phyloP scores from a whole-genome alignment of 2,797 vertebrate genomes.

The Lindbergichthys nudifrons region DNA sequence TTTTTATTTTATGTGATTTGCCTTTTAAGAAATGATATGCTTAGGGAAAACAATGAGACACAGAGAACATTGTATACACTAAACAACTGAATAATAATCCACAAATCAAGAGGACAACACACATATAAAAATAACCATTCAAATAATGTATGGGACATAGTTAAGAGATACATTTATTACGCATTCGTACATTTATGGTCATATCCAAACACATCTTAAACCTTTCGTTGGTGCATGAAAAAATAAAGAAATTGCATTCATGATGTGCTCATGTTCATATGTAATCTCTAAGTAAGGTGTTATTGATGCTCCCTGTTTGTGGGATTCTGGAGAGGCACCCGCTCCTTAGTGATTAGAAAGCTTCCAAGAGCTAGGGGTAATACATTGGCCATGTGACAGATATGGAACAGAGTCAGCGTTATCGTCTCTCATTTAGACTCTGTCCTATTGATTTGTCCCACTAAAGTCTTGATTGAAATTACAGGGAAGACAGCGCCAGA shows the following conservation, averaged over 20 bases:
- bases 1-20: no score
- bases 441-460: slow-evolving; percentile 73
- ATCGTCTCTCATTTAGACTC: slow-evolving; percentile 60
- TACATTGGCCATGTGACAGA: slow-evolving; percentile 45
- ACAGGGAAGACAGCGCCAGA: slow-evolving; percentile 55
- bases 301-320: slow-evolving; percentile 20
- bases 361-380: slow-evolving; percentile 32
- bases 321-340: neutral
- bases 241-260: neutral
- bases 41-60: no score
- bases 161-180: no score
- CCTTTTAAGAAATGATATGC: no score
- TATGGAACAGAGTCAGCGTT: slow-evolving; percentile 66
- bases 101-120: no score
- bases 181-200: no score
- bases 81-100: no score
- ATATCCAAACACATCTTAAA: no score
- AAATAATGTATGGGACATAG: no score
- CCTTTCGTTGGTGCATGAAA: neutral
- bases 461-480: slow-evolving; percentile 74
- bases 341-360: slow-evolving; percentile 28
- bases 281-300: slow-evolving; percentile 8
- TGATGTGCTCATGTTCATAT: slow-evolving; percentile 11
- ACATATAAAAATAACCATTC: no score
- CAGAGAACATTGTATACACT: no score